Percentiles rank a stretch among this genome's conserved stretches.
phyloP scores from a whole-genome alignment of 35 echinoderm and acorn worm genomes.

The Eucidaris tribuloides region DNA sequence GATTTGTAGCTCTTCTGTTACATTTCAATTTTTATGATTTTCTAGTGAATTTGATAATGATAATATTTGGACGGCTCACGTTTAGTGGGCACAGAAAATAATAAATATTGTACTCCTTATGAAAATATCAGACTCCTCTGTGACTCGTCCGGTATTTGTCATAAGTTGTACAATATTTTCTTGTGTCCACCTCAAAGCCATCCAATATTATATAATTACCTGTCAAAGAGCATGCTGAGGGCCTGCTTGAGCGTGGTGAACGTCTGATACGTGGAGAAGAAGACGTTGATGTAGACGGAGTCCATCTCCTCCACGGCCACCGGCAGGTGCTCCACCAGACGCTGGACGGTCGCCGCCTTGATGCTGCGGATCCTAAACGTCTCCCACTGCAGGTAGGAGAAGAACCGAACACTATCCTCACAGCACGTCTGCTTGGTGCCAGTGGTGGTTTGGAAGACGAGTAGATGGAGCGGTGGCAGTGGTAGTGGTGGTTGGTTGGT shows the following conservation, averaged over 20 bases:
- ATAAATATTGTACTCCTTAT: too few species aligned
- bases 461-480: neutral
- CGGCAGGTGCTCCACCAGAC: constrained; percentile 67
- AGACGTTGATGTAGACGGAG: constrained; percentile 85
- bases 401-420: neutral
- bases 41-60: too few species aligned
- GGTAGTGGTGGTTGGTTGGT: too few species aligned
- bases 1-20: too few species aligned
- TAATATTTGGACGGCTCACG: too few species aligned
- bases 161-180: too few species aligned
- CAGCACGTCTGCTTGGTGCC: neutral
- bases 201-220: constrained; percentile 42
- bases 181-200: neutral
- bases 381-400: constrained; percentile 61
- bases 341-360: constrained; percentile 79
- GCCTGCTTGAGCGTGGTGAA: constrained; percentile 73
- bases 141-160: too few species aligned
- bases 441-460: neutral
- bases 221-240: constrained; percentile 62
- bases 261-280: constrained; percentile 91
- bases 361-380: constrained; percentile 49
- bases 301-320: constrained; percentile 73
- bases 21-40: too few species aligned
- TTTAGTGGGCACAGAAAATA: too few species aligned
- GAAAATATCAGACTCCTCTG: too few species aligned